Conservation (phyloP, 2,888 invertebrate species). For the Oeneis ivallda region DNA sequence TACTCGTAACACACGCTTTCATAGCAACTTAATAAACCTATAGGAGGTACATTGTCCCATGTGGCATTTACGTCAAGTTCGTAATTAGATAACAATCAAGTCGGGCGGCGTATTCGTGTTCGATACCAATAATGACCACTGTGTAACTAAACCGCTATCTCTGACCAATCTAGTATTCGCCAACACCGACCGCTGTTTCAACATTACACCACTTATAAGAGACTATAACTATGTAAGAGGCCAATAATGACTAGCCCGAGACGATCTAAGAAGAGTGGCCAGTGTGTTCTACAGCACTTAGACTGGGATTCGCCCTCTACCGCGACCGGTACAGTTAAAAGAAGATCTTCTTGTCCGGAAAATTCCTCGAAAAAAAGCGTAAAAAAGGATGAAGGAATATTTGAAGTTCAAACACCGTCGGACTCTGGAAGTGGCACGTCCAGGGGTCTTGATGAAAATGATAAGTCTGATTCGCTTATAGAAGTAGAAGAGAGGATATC, state of each 20-base stretch:
- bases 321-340: slow-evolving; percentile 87
- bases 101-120: slow-evolving; percentile 59
- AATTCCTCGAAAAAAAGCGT: slow-evolving; percentile 53
- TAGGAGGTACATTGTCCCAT: slow-evolving; percentile 56
- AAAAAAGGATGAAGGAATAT: slow-evolving; percentile 58
- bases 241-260: slow-evolving; percentile 79
- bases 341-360: slow-evolving; percentile 81
- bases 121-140: slow-evolving; percentile 63
- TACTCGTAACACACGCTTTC: not conserved
- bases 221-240: slow-evolving; percentile 60
- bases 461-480: slow-evolving; percentile 65
- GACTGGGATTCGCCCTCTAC: slow-evolving; percentile 89
- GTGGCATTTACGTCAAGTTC: slow-evolving; percentile 65
- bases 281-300: slow-evolving; percentile 67
- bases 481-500: slow-evolving; percentile 77
- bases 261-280: slow-evolving; percentile 72
- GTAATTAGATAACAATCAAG: slow-evolving; percentile 78
- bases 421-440: slow-evolving; percentile 73
- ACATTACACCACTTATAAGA: slow-evolving; percentile 38
- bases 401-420: slow-evolving; percentile 69
- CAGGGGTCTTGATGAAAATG: slow-evolving; percentile 62
- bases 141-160: slow-evolving; percentile 46
- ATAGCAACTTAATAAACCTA: slow-evolving; percentile 5
- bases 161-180: slow-evolving; percentile 46
- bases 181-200: slow-evolving; percentile 54